These are phyloP conservation scores for Anoplolepis gracilipes DNA, from an alignment of 1,140 invertebrate species.

Conservation along the genomic window DNA sequence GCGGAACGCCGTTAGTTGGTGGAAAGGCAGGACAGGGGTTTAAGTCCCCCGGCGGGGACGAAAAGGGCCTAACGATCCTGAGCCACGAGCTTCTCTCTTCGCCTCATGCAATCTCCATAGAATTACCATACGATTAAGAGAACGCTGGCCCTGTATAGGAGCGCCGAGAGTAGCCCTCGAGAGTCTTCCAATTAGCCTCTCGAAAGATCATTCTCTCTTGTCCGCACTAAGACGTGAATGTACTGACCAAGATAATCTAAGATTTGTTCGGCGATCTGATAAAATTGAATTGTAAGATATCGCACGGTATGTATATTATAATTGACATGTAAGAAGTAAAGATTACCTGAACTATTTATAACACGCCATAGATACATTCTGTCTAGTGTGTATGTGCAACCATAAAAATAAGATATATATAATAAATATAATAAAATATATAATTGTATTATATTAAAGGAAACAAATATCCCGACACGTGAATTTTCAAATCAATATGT, in stretches of 20 bases:
- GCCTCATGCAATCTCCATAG: slow-evolving; percentile 84
- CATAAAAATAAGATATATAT: too few relatives aligned
- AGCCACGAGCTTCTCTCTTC: slow-evolving; percentile 79
- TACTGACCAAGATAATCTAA: slow-evolving; percentile 40
- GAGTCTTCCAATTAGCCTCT: slow-evolving; percentile 77
- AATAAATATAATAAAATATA: too few relatives aligned
- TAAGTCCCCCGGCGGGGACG: slow-evolving; percentile 67
- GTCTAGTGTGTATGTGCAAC: background rate
- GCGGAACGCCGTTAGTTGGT: slow-evolving; percentile 50
- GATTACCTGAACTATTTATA: background rate
- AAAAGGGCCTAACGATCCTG: slow-evolving; percentile 78
- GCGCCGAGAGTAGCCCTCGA: slow-evolving; percentile 67
- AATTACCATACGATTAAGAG: slow-evolving; percentile 85
- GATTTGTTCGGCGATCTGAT: slow-evolving; percentile 22
- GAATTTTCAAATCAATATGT: too few relatives aligned
- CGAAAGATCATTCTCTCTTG: slow-evolving; percentile 68
- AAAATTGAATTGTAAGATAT: slow-evolving; percentile 29
- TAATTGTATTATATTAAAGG: background rate
- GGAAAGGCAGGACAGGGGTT: slow-evolving; percentile 30
- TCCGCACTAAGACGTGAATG: slow-evolving; percentile 47
- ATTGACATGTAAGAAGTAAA: background rate
- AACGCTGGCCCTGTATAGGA: slow-evolving; percentile 69
- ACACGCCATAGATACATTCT: background rate
- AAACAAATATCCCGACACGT: too few relatives aligned
- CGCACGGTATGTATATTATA: background rate